phyloP scores from a whole-genome alignment of 2,797 vertebrate species.

The Holocentrus rufus region DNA sequence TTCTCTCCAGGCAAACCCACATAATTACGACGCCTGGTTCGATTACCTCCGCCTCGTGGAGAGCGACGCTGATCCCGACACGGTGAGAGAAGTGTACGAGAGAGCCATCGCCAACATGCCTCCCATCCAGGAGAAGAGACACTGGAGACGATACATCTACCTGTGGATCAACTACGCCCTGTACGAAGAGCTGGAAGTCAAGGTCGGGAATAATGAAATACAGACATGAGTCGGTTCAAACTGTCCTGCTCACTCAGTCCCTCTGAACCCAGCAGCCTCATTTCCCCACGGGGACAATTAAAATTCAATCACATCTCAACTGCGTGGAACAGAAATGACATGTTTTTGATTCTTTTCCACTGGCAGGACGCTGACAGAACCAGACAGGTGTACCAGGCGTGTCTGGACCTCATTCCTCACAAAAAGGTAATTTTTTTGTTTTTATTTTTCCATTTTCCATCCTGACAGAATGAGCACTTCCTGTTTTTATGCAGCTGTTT shows the following conservation, averaged over 20 bases:
- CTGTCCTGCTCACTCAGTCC: too few relatives aligned
- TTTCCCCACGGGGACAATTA: too few relatives aligned
- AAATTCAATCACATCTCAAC: too few relatives aligned
- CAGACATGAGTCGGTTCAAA: too few relatives aligned
- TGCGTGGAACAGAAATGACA: background rate
- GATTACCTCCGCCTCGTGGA: constrained; percentile 96
- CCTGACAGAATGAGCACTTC: too few relatives aligned
- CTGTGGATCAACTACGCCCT: constrained; percentile 97
- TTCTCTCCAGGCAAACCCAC: constrained; percentile 89
- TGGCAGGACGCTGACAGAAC: constrained; percentile 92
- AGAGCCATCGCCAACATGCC: constrained; percentile 94
- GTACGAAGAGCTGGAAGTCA: constrained; percentile 96
- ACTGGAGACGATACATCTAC: constrained; percentile 98
- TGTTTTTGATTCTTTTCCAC: background rate
- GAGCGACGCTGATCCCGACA: constrained; percentile 89
- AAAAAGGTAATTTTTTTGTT: constrained; percentile 88
- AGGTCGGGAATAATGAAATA: constrained; percentile 78
- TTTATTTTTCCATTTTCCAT: background rate
- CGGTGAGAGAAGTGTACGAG: constrained; percentile 94
- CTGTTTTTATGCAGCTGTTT: background rate
- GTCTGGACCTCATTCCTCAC: constrained; percentile 94
- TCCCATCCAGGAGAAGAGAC: constrained; percentile 94
- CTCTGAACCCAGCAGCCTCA: too few relatives aligned
- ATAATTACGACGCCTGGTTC: constrained; percentile 98
- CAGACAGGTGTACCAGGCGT: constrained; percentile 95